Conservation (phyloP, 2,888 invertebrate species). For the Latheticus oryzae region DNA sequence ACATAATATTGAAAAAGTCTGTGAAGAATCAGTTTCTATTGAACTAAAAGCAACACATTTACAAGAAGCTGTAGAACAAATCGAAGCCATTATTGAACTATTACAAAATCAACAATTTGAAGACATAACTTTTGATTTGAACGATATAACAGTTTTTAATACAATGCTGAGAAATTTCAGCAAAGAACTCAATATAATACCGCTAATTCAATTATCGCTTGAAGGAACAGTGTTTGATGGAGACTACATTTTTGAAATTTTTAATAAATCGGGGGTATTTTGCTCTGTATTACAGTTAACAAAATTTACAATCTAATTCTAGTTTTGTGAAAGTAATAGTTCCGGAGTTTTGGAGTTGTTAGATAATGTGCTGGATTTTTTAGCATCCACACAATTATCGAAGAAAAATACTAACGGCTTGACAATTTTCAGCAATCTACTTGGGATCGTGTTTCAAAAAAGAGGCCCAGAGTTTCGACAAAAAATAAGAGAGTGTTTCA, state of each 20-base stretch:
- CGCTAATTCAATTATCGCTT: conserved; percentile 14
- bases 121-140: conserved; percentile 80
- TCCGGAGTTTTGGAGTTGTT: conserved; percentile 73
- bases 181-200: neutral
- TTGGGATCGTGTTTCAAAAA: conserved; percentile 78
- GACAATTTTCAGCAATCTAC: conserved; percentile 80
- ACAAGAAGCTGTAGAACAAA: conserved; percentile 77
- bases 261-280: conserved; percentile 74
- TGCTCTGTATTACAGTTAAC: neutral
- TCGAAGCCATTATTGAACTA: conserved; percentile 79
- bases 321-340: conserved; percentile 52
- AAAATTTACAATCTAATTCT: conserved; percentile 8
- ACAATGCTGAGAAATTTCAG: conserved; percentile 70
- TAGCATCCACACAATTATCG: conserved; percentile 71
- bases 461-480: conserved; percentile 68
- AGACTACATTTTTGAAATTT: conserved; percentile 79
- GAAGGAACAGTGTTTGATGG: conserved; percentile 81
- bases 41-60: conserved; percentile 88
- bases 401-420: conserved; percentile 83
- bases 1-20: conserved; percentile 96
- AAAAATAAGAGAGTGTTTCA: conserved; percentile 80
- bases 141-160: conserved; percentile 83
- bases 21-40: conserved; percentile 89
- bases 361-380: conserved; percentile 81
- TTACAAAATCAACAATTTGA: conserved; percentile 52